phyloP scores from a whole-genome alignment of 2,888 invertebrate species.

The Serripes groenlandicus region DNA sequence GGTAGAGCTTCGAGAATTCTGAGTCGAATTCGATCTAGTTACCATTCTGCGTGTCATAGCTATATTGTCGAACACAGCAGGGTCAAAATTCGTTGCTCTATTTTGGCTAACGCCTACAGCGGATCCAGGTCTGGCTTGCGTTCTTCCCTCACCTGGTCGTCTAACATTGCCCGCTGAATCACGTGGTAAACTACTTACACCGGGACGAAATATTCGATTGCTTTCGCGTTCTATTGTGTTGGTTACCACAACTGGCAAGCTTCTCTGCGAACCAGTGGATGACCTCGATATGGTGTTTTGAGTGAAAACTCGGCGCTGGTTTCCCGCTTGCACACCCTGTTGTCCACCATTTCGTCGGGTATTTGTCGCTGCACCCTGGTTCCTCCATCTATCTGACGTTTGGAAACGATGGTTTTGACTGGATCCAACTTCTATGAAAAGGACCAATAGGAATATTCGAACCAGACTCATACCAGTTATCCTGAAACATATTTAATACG shows the following conservation, averaged over 20 bases:
- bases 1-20: no score
- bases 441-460: not conserved
- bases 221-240: no score
- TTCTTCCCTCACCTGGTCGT: not conserved
- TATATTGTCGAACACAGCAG: not conserved
- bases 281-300: not conserved
- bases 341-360: not conserved
- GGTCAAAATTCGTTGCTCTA: not conserved
- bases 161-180: not conserved
- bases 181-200: conserved; percentile 7
- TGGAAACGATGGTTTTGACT: conserved; percentile 2
- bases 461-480: not conserved
- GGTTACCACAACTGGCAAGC: no score
- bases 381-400: not conserved
- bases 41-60: conserved; percentile 2
- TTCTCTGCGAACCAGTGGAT: no score
- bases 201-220: not conserved
- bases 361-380: not conserved
- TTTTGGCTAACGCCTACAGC: not conserved
- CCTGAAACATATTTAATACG: conserved; percentile 8
- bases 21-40: no score
- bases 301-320: not conserved
- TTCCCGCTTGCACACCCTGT: not conserved
- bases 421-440: not conserved
- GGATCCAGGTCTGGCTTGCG: not conserved